Evolutionary conservation across 2,888 invertebrate genomes (phyloP), one percentile per base, ranked within the genome.

Genomic region (Luperina nickerlii): DNA sequence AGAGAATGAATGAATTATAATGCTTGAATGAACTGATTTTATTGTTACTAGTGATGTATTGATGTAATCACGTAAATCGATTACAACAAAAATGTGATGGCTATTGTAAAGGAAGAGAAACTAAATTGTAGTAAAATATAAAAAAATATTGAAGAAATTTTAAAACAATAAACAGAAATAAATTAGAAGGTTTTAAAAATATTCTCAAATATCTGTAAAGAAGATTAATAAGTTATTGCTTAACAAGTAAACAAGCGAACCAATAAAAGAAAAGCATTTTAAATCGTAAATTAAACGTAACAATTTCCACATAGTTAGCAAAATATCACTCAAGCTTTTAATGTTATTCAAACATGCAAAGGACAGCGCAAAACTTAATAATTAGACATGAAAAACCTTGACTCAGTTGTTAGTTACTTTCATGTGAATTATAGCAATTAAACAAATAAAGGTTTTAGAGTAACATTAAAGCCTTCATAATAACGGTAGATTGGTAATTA

Each of bases 31-130:
- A 81, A 85, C 42, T 68, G 38, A 32, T 73, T 65, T 70, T 7
- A 74, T 74, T n/a, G 45, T n/a, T 13, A 48, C 68, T 88, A 88
- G 88, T 88, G 88, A 76, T 84, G 87, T 68, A n/a, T 27, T 54
- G 20, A 45, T 38, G 15, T 57, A 8, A 11, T 5, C 9, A 27
- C 0, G 3, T 32, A 7, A 51, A 67, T 54, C 45, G 24, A 54
- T 72, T 65, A 0, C 6, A 13, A n/a, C 1, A 32, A 54, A 48
- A 15, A 54, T 45, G 63, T 0, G 18, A 9, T n/a, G 1, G 3
- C 4, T 42, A 18, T 24, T 24, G 0, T 24, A 8, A 4, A 20
- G 0, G 2, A 5, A 0, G 2, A 45, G 11, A 48, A 62, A 32
- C 15, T 24, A 2, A 60, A 38, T 38, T 24, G 8, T 27, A 62